These are phyloP conservation scores for Drosophila albomicans DNA, from an alignment of 1,140 invertebrate species.

Conservation along the genomic window DNA sequence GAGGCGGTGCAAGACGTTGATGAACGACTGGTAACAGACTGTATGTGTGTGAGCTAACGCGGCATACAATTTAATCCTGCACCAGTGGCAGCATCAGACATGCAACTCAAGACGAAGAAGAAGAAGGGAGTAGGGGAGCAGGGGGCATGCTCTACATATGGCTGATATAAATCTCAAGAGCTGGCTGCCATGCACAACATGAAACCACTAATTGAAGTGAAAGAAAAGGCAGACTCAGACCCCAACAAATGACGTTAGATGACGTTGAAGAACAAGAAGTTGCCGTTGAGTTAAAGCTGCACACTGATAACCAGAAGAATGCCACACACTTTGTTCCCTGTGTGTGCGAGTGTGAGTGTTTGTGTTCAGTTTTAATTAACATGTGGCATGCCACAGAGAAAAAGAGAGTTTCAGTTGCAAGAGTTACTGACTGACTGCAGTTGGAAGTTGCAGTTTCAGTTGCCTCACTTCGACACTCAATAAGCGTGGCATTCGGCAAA, in stretches of 20 bases:
- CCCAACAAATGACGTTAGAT: slow-evolving; percentile 42
- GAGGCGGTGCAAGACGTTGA: slow-evolving; percentile 54
- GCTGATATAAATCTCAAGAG: slow-evolving; percentile 79
- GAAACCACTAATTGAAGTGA: slow-evolving; percentile 82
- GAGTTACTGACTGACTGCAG: too few species aligned
- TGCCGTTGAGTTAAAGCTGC: slow-evolving; percentile 22
- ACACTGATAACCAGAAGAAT: slow-evolving; percentile 42
- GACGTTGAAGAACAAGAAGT: slow-evolving; percentile 3
- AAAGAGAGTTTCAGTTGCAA: slow-evolving; percentile 32
- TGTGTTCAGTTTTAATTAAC: slow-evolving; percentile 59
- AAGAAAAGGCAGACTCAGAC: slow-evolving; percentile 53
- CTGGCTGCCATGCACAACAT: slow-evolving; percentile 71
- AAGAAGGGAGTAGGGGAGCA: neutral
- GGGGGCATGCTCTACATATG: slow-evolving; percentile 58
- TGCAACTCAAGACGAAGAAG: slow-evolving; percentile 29
- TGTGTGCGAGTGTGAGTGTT: neutral
- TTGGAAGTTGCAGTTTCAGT: neutral
- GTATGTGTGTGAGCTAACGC: neutral
- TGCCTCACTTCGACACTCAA: slow-evolving; percentile 37
- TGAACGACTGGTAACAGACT: slow-evolving; percentile 61
- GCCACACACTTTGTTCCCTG: slow-evolving; percentile 6
- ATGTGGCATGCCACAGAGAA: slow-evolving; percentile 44
- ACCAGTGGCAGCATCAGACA: slow-evolving; percentile 47
- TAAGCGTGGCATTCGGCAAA: slow-evolving; percentile 32
- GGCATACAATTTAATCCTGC: slow-evolving; percentile 75